Percentiles rank a stretch among this genome's conserved stretches.
Conservation (phyloP, 2,113 vertebrate genomes). For the Lampris megalopsis region DNA sequence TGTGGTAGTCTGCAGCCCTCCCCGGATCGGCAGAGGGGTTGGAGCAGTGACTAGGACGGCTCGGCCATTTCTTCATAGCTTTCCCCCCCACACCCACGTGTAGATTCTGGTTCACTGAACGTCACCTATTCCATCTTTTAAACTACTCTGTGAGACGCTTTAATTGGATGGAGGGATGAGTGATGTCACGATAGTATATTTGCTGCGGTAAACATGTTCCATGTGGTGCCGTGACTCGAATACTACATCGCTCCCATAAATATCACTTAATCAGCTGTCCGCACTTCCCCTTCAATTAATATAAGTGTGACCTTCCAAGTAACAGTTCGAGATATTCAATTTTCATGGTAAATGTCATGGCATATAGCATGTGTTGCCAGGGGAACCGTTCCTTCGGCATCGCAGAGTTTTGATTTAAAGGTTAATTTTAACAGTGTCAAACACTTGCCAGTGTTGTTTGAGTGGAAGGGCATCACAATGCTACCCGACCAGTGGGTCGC, state of each 20-base stretch:
- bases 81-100: not conserved
- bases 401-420: slow-evolving; percentile 71
- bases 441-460: slow-evolving; percentile 29
- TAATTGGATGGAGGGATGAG: slow-evolving; percentile 1
- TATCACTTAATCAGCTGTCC: slow-evolving; percentile 77
- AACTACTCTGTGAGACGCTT: not conserved
- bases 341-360: slow-evolving; percentile 85
- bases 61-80: no score
- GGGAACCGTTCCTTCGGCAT: slow-evolving; percentile 70
- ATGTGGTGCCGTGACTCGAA: slow-evolving; percentile 12
- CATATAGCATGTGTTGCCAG: slow-evolving; percentile 74
- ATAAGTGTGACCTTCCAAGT: slow-evolving; percentile 75
- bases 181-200: slow-evolving; percentile 37
- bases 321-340: slow-evolving; percentile 79
- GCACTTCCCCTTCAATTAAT: slow-evolving; percentile 76
- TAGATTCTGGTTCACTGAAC: slow-evolving; percentile 5
- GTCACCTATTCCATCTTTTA: slow-evolving; percentile 9
- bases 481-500: slow-evolving; percentile 9
- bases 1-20: no score
- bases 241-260: slow-evolving; percentile 74
- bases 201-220: slow-evolving; percentile 23
- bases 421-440: slow-evolving; percentile 75
- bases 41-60: no score
- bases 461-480: slow-evolving; percentile 59
- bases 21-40: no score